Base-by-base conservation (phyloP, 2,113 vertebrate species). In the Hydrolagus affinis region DNA sequence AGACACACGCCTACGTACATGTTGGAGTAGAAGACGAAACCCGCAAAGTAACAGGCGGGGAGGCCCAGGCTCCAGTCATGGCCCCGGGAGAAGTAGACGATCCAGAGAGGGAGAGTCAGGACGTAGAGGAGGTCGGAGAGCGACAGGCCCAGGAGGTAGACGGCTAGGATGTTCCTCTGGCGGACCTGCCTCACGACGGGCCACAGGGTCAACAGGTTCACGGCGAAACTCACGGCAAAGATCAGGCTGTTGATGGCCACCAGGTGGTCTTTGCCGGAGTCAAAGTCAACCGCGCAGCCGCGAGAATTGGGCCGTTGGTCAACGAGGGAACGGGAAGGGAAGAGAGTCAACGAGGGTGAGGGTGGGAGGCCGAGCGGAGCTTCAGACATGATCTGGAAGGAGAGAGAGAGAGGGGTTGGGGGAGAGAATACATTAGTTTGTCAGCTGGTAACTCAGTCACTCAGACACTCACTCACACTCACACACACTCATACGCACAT, bases 11-110 rank as follows among this genome's bases (percentile, higher is more conserved):
- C 94, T 86, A 93, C 90, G 86, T 95, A 95, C 91, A 94, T 92
- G 89, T 95, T 95, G 87, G 93, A 92, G 90, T 95, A 95, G 89
- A 92, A 95, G 78, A 95, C 70, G 85, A 95, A 95, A n/a, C 94
- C 94, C 0, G 90, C 90, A 4, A 94, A 7, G 10, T 87, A 90
- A 86, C 94, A 95, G n/a, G 90, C 83, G 0, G 0, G 0, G 0
- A 0, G 28, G 1, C 91, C 87, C 0, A 94, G 88, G 8, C 0
- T 0, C 94, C 94, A 94, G 7, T n/a, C 2, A 87, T 95, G 94
- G 87, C 92, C n/a, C 0, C 86, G 70, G 4, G 17, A 64, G 87
- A 92, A 94, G 86, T 95, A 95, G 75, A 92, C 88, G 57, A 95
- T 91, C 94, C 94, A 95, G 28, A 95, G 90, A 0, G 94, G 94